These are phyloP conservation scores for Vulpes lagopus DNA, from an alignment of 2,113 vertebrate species.

Conservation along the genomic window DNA sequence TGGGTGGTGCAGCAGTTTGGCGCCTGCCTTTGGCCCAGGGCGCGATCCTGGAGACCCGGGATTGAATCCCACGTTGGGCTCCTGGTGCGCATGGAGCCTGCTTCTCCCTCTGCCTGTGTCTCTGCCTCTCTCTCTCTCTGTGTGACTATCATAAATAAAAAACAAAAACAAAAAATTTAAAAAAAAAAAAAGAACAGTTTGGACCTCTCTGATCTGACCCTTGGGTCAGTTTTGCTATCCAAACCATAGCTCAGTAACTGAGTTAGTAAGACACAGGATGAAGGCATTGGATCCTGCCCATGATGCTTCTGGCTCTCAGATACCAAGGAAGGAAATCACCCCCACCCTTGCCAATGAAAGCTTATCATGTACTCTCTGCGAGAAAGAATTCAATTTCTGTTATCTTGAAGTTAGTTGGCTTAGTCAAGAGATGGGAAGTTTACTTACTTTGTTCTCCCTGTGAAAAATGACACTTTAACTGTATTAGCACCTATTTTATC, in stretches of 20 bases:
- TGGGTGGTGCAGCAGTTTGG: no score
- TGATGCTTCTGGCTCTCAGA: not conserved
- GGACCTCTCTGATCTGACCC: not conserved
- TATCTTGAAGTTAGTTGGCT: not conserved
- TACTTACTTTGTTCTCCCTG: not conserved
- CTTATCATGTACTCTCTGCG: accelerated
- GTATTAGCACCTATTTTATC: not conserved
- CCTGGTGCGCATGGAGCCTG: no score
- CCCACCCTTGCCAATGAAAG: not conserved
- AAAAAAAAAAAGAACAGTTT: no score
- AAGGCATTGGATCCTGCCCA: not conserved
- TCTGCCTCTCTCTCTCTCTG: no score
- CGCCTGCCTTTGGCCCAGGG: no score
- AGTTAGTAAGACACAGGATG: not conserved
- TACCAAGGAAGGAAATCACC: accelerated
- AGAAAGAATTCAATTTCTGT: not conserved
- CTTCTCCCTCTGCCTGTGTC: no score
- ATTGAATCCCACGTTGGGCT: no score
- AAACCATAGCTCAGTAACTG: not conserved
- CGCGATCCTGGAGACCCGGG: no score
- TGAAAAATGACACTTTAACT: not conserved
- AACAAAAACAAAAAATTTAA: no score
- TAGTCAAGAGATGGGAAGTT: not conserved
- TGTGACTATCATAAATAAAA: no score
- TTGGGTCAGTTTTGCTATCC: not conserved